These are phyloP conservation scores for Ophion ellenae DNA, from an alignment of 2,888 invertebrate species.

Conservation along the genomic window DNA sequence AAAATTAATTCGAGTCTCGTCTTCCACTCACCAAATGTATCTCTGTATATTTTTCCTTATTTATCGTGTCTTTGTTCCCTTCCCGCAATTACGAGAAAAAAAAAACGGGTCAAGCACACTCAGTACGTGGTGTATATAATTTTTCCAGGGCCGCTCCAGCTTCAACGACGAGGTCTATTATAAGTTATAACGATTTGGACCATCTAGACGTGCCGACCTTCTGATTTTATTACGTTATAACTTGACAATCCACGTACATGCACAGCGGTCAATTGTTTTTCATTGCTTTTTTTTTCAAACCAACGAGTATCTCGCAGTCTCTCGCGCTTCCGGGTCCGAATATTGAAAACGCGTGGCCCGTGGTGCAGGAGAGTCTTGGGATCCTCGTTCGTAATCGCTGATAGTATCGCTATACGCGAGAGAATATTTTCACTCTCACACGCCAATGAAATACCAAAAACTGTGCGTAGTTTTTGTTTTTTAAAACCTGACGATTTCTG, in stretches of 20 bases:
- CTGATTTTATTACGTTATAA: slow-evolving; percentile 82
- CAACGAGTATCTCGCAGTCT: neutral
- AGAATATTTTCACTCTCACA: too few relatives aligned
- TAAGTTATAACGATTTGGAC: slow-evolving; percentile 96
- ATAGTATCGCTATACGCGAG: too few relatives aligned
- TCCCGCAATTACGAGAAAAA: neutral
- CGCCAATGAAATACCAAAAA: too few relatives aligned
- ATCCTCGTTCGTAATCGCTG: too few relatives aligned
- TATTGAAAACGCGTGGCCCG: slow-evolving; percentile 29
- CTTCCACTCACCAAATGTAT: too few relatives aligned
- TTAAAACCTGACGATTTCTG: too few relatives aligned
- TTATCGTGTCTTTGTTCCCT: slow-evolving; percentile 6
- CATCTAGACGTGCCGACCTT: slow-evolving; percentile 93
- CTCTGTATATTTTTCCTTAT: neutral
- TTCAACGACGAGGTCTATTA: slow-evolving; percentile 88
- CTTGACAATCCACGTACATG: slow-evolving; percentile 13
- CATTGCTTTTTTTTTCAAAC: neutral
- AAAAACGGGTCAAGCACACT: slow-evolving; percentile 29
- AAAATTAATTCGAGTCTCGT: too few relatives aligned
- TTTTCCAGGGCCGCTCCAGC: slow-evolving; percentile 82
- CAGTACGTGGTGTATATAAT: slow-evolving; percentile 68
- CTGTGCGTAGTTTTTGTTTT: too few relatives aligned
- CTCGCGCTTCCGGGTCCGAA: neutral
- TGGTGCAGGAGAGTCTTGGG: too few relatives aligned
- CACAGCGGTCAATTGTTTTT: slow-evolving; percentile 41